A percentile compares a stretch with the other conserved stretches of the same genome.
Evolutionary conservation across 1,140 invertebrate genomes (phyloP).

Genomic region (Hesperophylax magnus): DNA sequence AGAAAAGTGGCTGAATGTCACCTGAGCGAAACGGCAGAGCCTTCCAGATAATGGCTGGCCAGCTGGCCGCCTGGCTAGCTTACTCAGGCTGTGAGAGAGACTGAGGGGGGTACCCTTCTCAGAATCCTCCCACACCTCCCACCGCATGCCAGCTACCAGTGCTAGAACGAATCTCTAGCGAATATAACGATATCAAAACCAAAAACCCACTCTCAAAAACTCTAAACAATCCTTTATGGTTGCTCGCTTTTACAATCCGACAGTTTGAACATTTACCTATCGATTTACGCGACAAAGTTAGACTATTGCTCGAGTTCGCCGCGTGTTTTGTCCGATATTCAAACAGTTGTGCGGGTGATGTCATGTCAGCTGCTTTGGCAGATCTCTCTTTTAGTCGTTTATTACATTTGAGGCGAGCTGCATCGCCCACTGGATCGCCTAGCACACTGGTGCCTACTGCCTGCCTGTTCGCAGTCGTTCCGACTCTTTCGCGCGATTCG

Average conservation of each 20-base stretch:
- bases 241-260: not conserved
- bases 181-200: slow-evolving; percentile 6
- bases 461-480: no score
- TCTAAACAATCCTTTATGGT: not conserved
- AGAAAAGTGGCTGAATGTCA: slow-evolving; percentile 26
- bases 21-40: slow-evolving; percentile 20
- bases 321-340: not conserved
- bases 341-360: slow-evolving; percentile 18
- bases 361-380: slow-evolving; percentile 13
- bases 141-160: not conserved
- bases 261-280: not conserved
- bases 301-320: not conserved
- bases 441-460: not conserved
- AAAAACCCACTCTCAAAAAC: not conserved
- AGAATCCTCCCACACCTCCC: slow-evolving; percentile 12
- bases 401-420: slow-evolving; percentile 1
- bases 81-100: no score
- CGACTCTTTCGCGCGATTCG: not conserved
- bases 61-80: not conserved
- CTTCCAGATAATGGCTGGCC: not conserved
- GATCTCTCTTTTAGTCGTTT: not conserved
- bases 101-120: not conserved
- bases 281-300: not conserved
- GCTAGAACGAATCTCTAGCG: not conserved
- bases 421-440: slow-evolving; percentile 4